A percentile compares a stretch with the other conserved stretches of the same genome.
These are phyloP conservation scores for Morus bassanus DNA, from an alignment of 2,797 vertebrate species.

Conservation along the genomic window DNA sequence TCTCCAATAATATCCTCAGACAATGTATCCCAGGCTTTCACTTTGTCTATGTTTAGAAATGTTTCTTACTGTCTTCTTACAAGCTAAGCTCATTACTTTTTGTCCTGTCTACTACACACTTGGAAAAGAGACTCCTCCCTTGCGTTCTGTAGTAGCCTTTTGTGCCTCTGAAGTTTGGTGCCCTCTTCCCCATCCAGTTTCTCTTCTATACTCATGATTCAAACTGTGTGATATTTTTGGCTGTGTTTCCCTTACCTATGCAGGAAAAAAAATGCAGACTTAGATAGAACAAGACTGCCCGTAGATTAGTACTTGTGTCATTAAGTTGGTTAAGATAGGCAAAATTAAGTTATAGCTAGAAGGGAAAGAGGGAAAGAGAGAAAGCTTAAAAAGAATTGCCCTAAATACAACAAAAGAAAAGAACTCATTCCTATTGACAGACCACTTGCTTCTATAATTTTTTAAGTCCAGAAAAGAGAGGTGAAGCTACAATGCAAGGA, in stretches of 20 bases:
- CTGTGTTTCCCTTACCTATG: background rate
- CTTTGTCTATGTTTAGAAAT: background rate
- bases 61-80: background rate
- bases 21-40: background rate
- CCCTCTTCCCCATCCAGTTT: background rate
- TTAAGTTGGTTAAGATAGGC: background rate
- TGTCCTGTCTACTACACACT: background rate
- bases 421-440: background rate
- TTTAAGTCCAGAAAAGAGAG: background rate
- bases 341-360: slow-evolving; percentile 6
- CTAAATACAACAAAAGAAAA: background rate
- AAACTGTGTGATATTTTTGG: background rate
- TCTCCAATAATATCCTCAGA: background rate
- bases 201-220: background rate
- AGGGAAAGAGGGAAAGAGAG: background rate
- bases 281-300: background rate
- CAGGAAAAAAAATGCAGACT: background rate
- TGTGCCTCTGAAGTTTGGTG: background rate
- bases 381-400: background rate
- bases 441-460: background rate
- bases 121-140: background rate
- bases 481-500: background rate
- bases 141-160: background rate
- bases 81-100: background rate
- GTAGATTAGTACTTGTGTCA: background rate